A percentile compares a stretch with the other conserved stretches of the same genome.
Conservation (phyloP, 2,888 invertebrate species). For the Ypsolopha sequella region DNA sequence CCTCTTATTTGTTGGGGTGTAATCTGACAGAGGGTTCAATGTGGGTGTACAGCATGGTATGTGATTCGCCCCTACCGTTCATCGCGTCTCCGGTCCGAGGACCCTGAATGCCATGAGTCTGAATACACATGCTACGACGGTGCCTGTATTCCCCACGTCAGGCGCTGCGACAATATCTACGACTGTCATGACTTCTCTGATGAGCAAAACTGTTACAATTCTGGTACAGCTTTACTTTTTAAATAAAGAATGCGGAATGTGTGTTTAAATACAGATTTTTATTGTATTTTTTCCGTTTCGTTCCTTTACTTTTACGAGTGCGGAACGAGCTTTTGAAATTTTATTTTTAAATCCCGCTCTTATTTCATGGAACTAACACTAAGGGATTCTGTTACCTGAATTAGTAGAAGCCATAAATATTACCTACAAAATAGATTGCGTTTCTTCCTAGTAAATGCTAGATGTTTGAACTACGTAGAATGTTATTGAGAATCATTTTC, state of each 20-base stretch:
- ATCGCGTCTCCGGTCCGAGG: constrained; percentile 18
- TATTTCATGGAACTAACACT: too few relatives aligned
- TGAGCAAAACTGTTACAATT: constrained; percentile 85
- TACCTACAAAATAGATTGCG: too few relatives aligned
- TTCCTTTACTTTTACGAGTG: constrained; percentile 3
- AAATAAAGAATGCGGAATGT: neutral
- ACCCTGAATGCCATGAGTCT: constrained; percentile 65
- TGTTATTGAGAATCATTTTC: too few relatives aligned
- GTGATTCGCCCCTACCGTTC: neutral
- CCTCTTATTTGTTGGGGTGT: too few relatives aligned
- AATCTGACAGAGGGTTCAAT: too few relatives aligned
- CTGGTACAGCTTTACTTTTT: constrained; percentile 36
- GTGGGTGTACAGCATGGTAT: neutral
- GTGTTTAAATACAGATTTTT: constrained; percentile 2
- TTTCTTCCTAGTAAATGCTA: too few relatives aligned
- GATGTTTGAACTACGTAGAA: too few relatives aligned
- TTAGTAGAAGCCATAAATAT: too few relatives aligned
- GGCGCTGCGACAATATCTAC: constrained; percentile 90
- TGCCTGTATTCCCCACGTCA: constrained; percentile 81
- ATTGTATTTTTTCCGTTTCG: too few relatives aligned
- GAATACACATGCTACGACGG: constrained; percentile 82
- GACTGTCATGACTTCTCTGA: constrained; percentile 93
- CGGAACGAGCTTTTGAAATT: neutral
- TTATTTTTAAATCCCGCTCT: too few relatives aligned
- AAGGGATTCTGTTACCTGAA: too few relatives aligned